Percentiles rank a stretch among this genome's conserved stretches.
These are phyloP conservation scores for Sympetrum striolatum DNA, from an alignment of 2,888 invertebrate genomes.

Conservation along the genomic window DNA sequence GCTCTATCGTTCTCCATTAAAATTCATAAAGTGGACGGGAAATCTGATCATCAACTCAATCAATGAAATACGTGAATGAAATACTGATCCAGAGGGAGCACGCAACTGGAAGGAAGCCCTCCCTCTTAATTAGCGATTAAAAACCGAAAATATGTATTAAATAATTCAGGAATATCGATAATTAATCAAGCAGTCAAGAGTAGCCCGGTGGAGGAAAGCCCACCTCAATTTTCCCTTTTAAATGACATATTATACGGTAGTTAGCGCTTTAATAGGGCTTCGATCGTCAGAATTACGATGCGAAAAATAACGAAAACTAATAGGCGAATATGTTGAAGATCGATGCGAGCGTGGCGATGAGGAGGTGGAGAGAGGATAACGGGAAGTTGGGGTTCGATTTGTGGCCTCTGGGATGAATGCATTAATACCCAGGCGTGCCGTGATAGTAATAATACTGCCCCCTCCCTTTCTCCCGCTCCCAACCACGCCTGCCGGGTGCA, in stretches of 20 bases:
- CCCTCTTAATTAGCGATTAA: too few relatives aligned
- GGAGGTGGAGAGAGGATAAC: not conserved
- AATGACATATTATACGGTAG: not conserved
- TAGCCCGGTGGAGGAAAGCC: too few relatives aligned
- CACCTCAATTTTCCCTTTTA: not conserved
- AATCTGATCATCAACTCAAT: too few relatives aligned
- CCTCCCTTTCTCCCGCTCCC: not conserved
- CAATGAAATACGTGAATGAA: too few relatives aligned
- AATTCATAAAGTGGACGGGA: too few relatives aligned
- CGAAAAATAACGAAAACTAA: slow-evolving; percentile 25
- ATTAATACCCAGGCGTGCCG: slow-evolving; percentile 43
- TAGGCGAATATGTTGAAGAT: slow-evolving; percentile 37
- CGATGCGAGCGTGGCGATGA: not conserved
- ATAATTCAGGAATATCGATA: not conserved
- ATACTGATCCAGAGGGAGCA: too few relatives aligned
- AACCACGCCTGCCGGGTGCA: slow-evolving; percentile 24
- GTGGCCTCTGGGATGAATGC: slow-evolving; percentile 38
- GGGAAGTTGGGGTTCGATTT: slow-evolving; percentile 9
- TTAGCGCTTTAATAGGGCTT: not conserved
- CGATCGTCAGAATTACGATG: slow-evolving; percentile 19
- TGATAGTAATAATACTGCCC: slow-evolving; percentile 31
- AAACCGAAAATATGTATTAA: not conserved
- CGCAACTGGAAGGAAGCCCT: too few relatives aligned
- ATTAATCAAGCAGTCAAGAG: not conserved
- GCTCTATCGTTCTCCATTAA: too few relatives aligned